These are phyloP conservation scores for Rhea pennata DNA, from an alignment of 2,113 vertebrate genomes.

Conservation along the genomic window DNA sequence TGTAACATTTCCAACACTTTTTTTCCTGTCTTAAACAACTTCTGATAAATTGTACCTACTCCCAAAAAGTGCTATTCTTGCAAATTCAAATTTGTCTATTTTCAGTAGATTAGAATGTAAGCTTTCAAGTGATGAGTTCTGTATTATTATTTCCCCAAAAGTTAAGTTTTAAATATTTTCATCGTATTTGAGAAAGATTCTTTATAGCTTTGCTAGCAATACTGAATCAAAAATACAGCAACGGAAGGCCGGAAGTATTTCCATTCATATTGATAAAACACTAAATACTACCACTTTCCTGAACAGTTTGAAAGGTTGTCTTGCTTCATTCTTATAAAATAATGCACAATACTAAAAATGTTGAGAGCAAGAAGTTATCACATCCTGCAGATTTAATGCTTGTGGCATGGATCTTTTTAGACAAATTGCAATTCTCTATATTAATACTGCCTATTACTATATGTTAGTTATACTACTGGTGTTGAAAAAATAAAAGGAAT, in stretches of 20 bases:
- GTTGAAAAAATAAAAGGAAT: background rate
- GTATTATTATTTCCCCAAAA: background rate
- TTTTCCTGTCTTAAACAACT: background rate
- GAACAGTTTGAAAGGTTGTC: background rate
- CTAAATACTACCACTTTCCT: background rate
- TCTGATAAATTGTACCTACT: background rate
- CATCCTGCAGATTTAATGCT: background rate
- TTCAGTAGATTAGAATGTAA: background rate
- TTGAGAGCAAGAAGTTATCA: background rate
- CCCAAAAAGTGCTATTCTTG: background rate
- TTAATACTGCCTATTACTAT: background rate
- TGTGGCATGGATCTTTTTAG: background rate
- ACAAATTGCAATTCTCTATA: background rate
- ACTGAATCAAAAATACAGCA: background rate
- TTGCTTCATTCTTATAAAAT: background rate
- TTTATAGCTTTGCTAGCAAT: background rate
- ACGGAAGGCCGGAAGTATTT: background rate
- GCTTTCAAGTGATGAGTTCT: background rate
- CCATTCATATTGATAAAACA: background rate
- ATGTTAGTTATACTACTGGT: background rate
- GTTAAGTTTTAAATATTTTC: background rate
- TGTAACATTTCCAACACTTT: background rate
- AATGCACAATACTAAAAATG: background rate
- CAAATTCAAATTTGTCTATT: background rate
- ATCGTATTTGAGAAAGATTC: background rate